Evolutionary conservation across 2,888 invertebrate genomes (phyloP), one percentile per base, ranked within the genome.

Genomic region (Lithosia quadra): DNA sequence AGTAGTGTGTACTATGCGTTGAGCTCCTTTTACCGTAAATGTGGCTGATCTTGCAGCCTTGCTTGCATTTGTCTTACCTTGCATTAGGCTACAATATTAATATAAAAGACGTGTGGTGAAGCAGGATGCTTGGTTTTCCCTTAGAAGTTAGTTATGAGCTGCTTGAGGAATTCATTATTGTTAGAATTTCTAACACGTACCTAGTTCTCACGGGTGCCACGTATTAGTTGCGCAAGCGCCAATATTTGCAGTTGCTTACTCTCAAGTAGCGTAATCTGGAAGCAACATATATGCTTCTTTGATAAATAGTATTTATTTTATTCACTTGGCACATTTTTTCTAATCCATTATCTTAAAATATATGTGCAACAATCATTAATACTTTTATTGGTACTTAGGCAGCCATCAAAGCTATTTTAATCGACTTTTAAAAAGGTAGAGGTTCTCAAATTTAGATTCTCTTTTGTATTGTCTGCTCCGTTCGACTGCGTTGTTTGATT

Each of bases 181-280:
- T 89, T 88, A 83, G 84, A 77, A 93, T 91, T 92, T 89, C 85
- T 85, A 85, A 85, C 94, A 94, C 94, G 94, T 94, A 90, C 87
- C 79, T 75, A 82, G 88, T 94, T 94, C 94, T 86, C 94, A 94
- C 93, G 91, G 79, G 69, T 72, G 77, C 76, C 71, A 79, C 75
- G 71, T 71, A 74, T 71, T 67, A 75, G 79, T 88, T 88, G 84
- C 83, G 84, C 79, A 86, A 91, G 78, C 68, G 15, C 68, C 66
- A 65, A 84, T 81, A 86, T 82, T 84, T 83, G 80, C 76, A 82
- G 77, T 73, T 70, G 73, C 76, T 77, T 83, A 83, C 81, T 81
- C 79, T 77, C 66, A 77, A 77, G 60, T 75, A 83, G 61, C 75
- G 83, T 76, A 82, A 68, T 77, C 65, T 73, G 72, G 71, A 78